These are phyloP conservation scores for Turnix velox DNA, from an alignment of 2,113 vertebrate species.

Conservation along the genomic window DNA sequence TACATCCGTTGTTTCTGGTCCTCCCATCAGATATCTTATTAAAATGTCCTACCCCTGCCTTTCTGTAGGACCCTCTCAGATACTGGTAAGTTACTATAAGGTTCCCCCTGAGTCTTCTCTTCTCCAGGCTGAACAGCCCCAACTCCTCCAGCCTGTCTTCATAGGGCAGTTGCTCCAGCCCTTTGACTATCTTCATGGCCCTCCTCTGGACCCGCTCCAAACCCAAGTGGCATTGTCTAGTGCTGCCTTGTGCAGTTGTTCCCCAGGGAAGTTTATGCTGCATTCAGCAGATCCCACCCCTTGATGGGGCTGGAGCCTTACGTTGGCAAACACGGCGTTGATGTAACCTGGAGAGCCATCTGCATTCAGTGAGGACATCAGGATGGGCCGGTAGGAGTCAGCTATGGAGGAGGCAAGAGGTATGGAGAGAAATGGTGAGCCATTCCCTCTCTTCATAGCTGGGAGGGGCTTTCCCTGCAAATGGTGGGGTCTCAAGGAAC, in stretches of 20 bases:
- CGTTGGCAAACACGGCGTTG: slow-evolving; percentile 49
- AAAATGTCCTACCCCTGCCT: no score
- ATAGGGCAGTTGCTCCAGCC: no score
- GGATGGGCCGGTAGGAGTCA: slow-evolving; percentile 45
- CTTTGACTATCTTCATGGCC: no score
- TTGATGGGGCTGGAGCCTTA: background rate
- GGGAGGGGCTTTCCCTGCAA: background rate
- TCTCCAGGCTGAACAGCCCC: no score
- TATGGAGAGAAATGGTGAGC: background rate
- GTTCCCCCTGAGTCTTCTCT: no score
- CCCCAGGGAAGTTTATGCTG: background rate
- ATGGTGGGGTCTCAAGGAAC: fast-evolving
- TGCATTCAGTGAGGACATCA: slow-evolving; percentile 29
- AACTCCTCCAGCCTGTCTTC: no score
- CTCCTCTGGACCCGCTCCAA: no score
- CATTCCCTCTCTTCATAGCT: no score
- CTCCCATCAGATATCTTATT: no score
- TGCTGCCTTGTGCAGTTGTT: background rate
- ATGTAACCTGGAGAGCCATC: slow-evolving; percentile 50
- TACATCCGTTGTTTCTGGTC: no score
- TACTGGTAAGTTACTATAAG: no score
- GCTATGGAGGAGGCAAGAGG: background rate
- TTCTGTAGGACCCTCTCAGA: no score
- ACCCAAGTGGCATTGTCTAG: fast-evolving
- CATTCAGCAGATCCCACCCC: background rate